These are phyloP conservation scores for Toxotes lorentzi DNA, from an alignment of 2,797 vertebrate species.

Conservation along the genomic window DNA sequence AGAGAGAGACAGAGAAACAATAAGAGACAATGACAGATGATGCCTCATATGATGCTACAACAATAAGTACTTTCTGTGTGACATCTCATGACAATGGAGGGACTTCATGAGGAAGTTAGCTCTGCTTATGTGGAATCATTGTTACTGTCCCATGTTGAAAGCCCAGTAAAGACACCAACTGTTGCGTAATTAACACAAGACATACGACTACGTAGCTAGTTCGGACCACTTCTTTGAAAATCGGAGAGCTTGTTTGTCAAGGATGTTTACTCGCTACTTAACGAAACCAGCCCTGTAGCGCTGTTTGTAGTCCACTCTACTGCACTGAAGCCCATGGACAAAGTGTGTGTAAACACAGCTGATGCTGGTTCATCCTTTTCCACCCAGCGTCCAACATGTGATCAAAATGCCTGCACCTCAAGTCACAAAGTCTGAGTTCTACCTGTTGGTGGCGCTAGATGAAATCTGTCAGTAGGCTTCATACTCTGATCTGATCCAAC, in stretches of 20 bases:
- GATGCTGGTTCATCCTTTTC: constrained; percentile 3
- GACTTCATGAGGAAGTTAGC: too few species aligned
- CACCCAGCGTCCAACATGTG: not conserved
- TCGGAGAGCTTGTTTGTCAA: not conserved
- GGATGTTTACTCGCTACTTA: not conserved
- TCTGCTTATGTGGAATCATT: not conserved
- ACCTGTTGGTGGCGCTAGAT: not conserved
- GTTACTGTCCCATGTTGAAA: too few species aligned
- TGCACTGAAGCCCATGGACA: not conserved
- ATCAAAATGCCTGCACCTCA: not conserved
- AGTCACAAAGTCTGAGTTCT: too few species aligned
- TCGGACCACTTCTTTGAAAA: too few species aligned
- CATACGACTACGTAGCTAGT: too few species aligned
- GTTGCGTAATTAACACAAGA: too few species aligned
- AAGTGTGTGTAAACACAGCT: constrained; percentile 10
- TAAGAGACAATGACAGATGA: not conserved
- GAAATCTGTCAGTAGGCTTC: too few species aligned
- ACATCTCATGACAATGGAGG: not conserved
- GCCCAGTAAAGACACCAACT: too few species aligned
- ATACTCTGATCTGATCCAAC: too few species aligned
- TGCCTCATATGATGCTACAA: not conserved
- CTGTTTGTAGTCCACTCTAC: not conserved
- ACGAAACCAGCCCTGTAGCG: not conserved
- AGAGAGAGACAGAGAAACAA: not conserved
- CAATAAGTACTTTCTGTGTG: not conserved